phyloP scores from a whole-genome alignment of 1,140 invertebrate species.

The Eueides isabella region DNA sequence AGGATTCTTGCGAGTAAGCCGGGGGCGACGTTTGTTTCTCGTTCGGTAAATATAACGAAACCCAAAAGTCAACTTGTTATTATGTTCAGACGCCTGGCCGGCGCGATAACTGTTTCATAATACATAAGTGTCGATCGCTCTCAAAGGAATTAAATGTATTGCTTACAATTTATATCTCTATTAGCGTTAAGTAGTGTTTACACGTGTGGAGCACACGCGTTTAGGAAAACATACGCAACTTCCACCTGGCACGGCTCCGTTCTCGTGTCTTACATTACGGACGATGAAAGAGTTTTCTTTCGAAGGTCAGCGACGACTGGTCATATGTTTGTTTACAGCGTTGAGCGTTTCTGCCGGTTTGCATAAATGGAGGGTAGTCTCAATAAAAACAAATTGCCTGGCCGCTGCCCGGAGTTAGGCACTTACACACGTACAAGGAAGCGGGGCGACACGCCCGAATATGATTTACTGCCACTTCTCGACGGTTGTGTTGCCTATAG shows the following conservation, averaged over 20 bases:
- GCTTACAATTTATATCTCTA: conserved; percentile 78
- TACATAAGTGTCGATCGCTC: conserved; percentile 60
- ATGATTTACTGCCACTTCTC: conserved; percentile 71
- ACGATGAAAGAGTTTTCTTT: conserved; percentile 39
- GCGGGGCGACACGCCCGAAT: conserved; percentile 63
- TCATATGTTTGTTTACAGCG: conserved; percentile 72
- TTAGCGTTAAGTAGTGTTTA: conserved; percentile 79
- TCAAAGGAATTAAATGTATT: conserved; percentile 75
- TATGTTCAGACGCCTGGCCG: conserved; percentile 47
- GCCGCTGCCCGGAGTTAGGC: conserved; percentile 67
- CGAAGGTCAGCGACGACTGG: conserved; percentile 58
- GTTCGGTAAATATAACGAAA: conserved; percentile 47
- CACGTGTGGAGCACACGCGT: conserved; percentile 60
- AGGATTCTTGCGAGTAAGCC: conserved; percentile 50
- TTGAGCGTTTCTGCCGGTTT: conserved; percentile 77
- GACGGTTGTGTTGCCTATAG: conserved; percentile 44
- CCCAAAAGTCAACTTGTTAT: conserved; percentile 45
- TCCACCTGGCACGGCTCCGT: conserved; percentile 34
- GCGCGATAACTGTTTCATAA: conserved; percentile 62
- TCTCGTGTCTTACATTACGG: conserved; percentile 36
- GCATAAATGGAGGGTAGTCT: conserved; percentile 78
- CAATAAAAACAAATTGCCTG: conserved; percentile 79
- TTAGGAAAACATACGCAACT: conserved; percentile 69
- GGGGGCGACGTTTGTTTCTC: conserved; percentile 50
- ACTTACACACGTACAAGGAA: conserved; percentile 79